Conservation (phyloP, 2,888 invertebrate genomes). For the Fabriciana adippe region DNA sequence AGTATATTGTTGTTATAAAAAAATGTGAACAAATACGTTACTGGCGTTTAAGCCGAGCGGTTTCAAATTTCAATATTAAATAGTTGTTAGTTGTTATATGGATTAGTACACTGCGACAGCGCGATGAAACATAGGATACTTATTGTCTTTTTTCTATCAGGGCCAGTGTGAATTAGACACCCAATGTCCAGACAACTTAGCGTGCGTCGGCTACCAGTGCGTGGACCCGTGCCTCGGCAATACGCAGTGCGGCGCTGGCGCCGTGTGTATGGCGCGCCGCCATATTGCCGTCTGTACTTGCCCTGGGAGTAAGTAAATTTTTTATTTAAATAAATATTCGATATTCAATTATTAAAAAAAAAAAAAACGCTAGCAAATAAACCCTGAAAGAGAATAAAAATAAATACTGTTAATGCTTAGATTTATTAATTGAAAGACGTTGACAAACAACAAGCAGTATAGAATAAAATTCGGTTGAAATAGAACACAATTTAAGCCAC, state of each 20-base stretch:
- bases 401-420: too few relatives aligned
- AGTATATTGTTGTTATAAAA: too few relatives aligned
- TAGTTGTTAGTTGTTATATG: too few relatives aligned
- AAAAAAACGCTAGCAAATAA: neutral
- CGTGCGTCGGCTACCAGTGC: constrained; percentile 89
- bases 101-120: too few relatives aligned
- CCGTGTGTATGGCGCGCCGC: constrained; percentile 87
- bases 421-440: too few relatives aligned
- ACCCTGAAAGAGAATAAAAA: too few relatives aligned
- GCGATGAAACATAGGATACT: neutral
- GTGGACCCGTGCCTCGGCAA: constrained; percentile 88
- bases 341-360: neutral
- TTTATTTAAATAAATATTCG: neutral
- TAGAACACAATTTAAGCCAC: too few relatives aligned
- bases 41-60: too few relatives aligned
- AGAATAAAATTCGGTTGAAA: too few relatives aligned
- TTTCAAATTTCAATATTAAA: too few relatives aligned
- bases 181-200: constrained; percentile 88
- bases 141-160: constrained; percentile 51
- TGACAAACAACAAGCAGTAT: too few relatives aligned
- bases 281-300: constrained; percentile 93
- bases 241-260: constrained; percentile 88
- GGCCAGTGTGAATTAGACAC: constrained; percentile 91
- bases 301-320: constrained; percentile 78
- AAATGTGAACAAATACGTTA: too few relatives aligned